Base-by-base conservation (phyloP, 1,140 invertebrate species). In the Sweltsa coloradensis region DNA sequence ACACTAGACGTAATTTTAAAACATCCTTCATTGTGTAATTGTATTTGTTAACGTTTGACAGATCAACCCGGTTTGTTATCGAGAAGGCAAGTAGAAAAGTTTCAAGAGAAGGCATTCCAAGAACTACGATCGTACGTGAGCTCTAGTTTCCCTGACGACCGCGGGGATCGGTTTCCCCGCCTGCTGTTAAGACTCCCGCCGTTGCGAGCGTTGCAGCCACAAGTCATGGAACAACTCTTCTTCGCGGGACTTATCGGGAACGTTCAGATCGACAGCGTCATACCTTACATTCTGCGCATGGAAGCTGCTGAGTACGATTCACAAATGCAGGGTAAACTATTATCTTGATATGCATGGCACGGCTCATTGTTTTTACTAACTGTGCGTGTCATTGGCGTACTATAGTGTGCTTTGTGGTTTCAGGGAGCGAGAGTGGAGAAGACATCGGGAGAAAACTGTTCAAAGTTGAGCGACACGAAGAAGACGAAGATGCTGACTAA, bases 241-340 rank as follows among this genome's bases (percentile, higher is more conserved):
- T 93, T 93, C 63, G 82, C 89, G 11, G 87, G 89, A 16, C 75
- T 95, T 26, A 83, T 93, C 27, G 90, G 90, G n/a, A 88, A 84
- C 60, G 82, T 92, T 48, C 86, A 88, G 68, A 90, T 96, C 47
- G 86, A 92, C 61, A 89, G 81, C 61, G 84, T 93, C 51, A 87
- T 95, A 63, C 91, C 91, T 46, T 92, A 89, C 60, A 84, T 95
- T 58, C 73, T 95, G 47, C 80, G 81, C 22, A 43, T 49, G 47
- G 41, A 44, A 21, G 22, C 14, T 23, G 39, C 40, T 22, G 47
- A 49, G 11, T 49, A 49, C 31, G 19, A 29, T 40, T n/a, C n/a
- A n/a, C n/a, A n/a, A n/a, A n/a, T n/a, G n/a, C n/a, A n/a, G n/a
- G n/a, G n/a, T n/a, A n/a, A n/a, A n/a, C n/a, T n/a, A n/a, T n/a